Base-by-base conservation (phyloP, 2,888 invertebrate species). In the Perithous albicinctus region DNA sequence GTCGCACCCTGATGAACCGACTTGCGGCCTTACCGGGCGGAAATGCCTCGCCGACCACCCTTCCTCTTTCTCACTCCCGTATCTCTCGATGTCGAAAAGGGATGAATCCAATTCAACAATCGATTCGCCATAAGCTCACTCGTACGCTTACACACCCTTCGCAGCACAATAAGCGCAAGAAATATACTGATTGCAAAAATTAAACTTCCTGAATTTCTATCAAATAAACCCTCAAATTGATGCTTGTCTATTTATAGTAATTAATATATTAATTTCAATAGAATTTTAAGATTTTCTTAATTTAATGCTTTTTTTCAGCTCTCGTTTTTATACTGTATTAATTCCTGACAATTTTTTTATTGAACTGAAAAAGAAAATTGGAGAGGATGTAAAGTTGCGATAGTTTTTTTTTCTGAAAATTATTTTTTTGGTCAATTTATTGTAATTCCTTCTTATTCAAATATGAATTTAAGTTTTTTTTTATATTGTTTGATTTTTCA, bases 1-100 rank as follows among this genome's bases (percentile, higher is more conserved):
- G 74, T 15, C n/a, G n/a, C 29, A 29, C 83, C 82, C 86, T 89
- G 88, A 88, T 89, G 85, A 88, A 88, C 87, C 87, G 87, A 87
- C 87, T 88, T 87, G 80, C 76, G 72, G 80, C 66, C 76, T 80
- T 54, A 66, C 70, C 59, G 70, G 76, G 41, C 80, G 76, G 80
- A 76, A 77, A 76, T 77, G 75, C 80, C 66, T 80, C 80, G 69
- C 66, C 76, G 61, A 66, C 76, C 66, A 67, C 72, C 61, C 73
- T 61, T 73, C 73, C 73, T 59, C 63, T 35, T 35, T 48, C 64
- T 64, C 64, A 15, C 1, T 18, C n/a, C n/a, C n/a, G n/a, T n/a
- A 12, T 69, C 48, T 63, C 64, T 51, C 51, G 35, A 69, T 69
- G 51, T 18, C 32, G n/a, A n/a, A 66, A 67, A 61, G 79, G 74